Evolutionary conservation across 2,113 vertebrate species (phyloP).

Genomic region (Macquaria australasica): DNA sequence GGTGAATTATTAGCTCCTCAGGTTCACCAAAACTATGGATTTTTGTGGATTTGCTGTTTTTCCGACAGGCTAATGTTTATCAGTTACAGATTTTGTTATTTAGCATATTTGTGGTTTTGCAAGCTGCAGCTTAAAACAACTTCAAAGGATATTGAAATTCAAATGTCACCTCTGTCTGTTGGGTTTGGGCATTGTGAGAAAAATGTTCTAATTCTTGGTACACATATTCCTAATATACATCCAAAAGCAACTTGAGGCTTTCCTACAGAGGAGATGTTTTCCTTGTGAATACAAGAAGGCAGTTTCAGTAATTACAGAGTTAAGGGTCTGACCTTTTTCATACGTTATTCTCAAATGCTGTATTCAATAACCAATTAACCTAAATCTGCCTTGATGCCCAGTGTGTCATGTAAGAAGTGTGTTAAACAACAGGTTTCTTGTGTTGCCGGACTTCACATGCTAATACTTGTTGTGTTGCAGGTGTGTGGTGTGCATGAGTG

Average conservation of each 20-base stretch:
- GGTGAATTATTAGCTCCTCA: not conserved
- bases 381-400: not conserved
- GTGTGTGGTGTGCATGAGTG: conserved; percentile 99
- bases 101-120: not conserved
- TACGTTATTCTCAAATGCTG: not conserved
- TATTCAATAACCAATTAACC: not conserved
- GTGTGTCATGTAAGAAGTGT: not conserved
- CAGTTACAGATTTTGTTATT: not conserved
- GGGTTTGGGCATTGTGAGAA: not conserved
- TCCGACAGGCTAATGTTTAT: not conserved
- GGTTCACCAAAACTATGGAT: not conserved
- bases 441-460: not conserved
- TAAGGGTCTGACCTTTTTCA: not conserved
- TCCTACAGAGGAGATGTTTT: not conserved
- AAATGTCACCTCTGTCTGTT: not conserved
- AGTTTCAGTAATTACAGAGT: not conserved
- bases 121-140: not conserved
- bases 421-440: not conserved
- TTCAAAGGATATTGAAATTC: not conserved
- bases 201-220: not conserved
- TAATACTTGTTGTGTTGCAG: conserved; percentile 78
- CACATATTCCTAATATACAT: not conserved
- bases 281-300: not conserved
- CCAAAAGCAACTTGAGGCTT: not conserved
- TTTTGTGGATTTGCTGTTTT: not conserved